phyloP scores from a whole-genome alignment of 2,888 invertebrate genomes.

The Idaea aversata region DNA sequence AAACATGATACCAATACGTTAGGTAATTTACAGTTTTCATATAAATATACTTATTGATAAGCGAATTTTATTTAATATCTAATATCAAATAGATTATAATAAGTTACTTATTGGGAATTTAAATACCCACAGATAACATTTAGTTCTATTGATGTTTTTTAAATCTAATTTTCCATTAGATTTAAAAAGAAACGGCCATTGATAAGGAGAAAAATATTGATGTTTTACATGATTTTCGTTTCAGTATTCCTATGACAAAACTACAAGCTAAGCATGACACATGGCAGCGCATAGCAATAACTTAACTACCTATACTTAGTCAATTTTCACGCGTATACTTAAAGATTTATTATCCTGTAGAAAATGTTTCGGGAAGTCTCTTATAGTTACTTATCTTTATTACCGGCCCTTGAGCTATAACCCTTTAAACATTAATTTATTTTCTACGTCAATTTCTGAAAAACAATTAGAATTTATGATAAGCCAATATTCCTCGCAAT shows the following conservation, averaged over 20 bases:
- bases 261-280: no score
- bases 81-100: slow-evolving; percentile 11
- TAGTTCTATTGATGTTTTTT: neutral
- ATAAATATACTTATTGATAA: neutral
- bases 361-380: no score
- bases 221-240: no score
- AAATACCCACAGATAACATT: neutral
- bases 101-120: neutral
- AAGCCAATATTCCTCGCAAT: neutral
- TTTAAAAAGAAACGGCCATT: neutral
- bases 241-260: no score
- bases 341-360: no score
- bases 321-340: no score
- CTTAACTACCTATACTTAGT: no score
- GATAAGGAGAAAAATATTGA: no score
- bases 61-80: neutral
- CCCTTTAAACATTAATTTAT: neutral
- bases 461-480: neutral
- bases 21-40: neutral
- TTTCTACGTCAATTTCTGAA: neutral
- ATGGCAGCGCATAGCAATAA: no score
- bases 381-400: no score
- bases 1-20: neutral
- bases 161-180: neutral
- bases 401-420: no score